Conservation (phyloP, 2,797 vertebrate genomes). For the Pantherophis vulpinus region DNA sequence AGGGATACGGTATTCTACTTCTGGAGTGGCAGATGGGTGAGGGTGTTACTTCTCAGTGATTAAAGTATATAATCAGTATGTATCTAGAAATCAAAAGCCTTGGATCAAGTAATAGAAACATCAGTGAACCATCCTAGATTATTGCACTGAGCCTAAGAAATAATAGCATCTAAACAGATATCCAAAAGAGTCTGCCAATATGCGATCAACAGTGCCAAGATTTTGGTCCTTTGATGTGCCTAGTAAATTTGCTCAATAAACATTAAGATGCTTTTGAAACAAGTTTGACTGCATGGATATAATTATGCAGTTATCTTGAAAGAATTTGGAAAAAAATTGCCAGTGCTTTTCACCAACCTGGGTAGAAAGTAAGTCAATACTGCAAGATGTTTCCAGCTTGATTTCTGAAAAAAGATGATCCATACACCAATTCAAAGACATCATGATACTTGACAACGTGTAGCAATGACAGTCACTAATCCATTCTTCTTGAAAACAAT, state of each 20-base stretch:
- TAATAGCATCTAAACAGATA: background rate
- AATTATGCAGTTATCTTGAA: background rate
- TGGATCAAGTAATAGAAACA: background rate
- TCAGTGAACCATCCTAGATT: background rate
- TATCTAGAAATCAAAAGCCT: background rate
- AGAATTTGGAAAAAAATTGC: background rate
- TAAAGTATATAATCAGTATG: background rate
- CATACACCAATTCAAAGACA: background rate
- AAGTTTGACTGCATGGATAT: background rate
- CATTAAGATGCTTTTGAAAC: background rate
- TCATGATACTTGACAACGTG: background rate
- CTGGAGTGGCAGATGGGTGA: rapidly evolving
- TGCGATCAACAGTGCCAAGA: background rate
- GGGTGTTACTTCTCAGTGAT: background rate
- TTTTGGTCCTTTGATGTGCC: background rate
- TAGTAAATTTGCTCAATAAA: background rate
- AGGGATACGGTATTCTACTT: background rate
- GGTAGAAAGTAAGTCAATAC: background rate
- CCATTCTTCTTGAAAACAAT: background rate
- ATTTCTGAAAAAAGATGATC: background rate
- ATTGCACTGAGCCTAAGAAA: background rate
- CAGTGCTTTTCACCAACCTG: background rate
- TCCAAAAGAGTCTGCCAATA: background rate
- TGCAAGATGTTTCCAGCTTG: background rate
- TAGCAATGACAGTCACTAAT: background rate